phyloP scores from a whole-genome alignment of 2,888 invertebrate species.

The Torymus tubicola region DNA sequence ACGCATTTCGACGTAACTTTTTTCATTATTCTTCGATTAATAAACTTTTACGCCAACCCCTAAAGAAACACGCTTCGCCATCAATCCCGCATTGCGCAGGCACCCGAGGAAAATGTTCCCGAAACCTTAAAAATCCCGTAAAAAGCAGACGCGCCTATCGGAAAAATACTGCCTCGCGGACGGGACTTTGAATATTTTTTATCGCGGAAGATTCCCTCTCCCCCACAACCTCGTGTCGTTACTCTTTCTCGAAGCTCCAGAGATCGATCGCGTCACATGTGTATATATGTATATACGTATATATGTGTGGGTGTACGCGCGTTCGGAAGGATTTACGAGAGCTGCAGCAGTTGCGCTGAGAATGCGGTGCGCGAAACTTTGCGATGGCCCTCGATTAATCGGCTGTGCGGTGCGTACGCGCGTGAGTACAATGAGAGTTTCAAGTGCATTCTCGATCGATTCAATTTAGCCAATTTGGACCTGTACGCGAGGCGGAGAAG shows the following conservation, averaged over 20 bases:
- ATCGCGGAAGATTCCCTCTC: conserved; percentile 18
- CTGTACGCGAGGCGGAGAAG: neutral
- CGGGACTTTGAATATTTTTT: conserved; percentile 26
- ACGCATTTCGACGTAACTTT: too few relatives aligned
- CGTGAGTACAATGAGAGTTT: conserved; percentile 7
- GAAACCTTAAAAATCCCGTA: too few relatives aligned
- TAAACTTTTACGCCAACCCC: too few relatives aligned
- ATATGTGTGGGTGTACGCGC: conserved; percentile 6
- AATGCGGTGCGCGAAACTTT: conserved; percentile 37
- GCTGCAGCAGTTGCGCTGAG: neutral
- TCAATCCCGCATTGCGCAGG: too few relatives aligned
- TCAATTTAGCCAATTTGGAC: neutral
- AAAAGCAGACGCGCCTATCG: neutral
- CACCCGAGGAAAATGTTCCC: too few relatives aligned
- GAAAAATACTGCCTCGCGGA: neutral
- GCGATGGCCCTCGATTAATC: conserved; percentile 42
- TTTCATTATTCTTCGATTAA: too few relatives aligned
- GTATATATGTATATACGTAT: neutral
- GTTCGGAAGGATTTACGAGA: conserved; percentile 33
- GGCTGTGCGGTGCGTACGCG: neutral
- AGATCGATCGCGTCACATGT: conserved; percentile 17
- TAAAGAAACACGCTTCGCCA: too few relatives aligned
- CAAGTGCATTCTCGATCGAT: conserved; percentile 28
- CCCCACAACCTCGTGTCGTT: neutral
- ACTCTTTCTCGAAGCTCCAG: too few relatives aligned